Conservation (phyloP, 2,113 vertebrate species). For the Otis tarda region DNA sequence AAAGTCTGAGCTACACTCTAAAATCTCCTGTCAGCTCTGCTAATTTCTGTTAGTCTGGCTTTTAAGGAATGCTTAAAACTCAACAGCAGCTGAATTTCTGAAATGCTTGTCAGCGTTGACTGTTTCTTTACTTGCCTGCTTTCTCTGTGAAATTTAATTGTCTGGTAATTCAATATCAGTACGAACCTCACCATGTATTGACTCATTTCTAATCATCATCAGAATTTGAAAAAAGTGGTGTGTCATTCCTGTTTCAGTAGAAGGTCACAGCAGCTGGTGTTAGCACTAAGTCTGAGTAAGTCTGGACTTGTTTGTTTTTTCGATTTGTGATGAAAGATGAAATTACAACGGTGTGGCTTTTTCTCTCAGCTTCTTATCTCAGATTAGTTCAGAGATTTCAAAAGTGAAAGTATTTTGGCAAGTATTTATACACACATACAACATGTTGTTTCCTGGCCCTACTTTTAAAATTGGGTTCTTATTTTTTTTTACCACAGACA, state of each 20-base stretch:
- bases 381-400: neutral
- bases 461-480: neutral
- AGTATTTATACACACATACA: neutral
- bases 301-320: neutral
- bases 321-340: neutral
- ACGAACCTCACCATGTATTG: neutral
- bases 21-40: neutral
- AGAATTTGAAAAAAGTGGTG: neutral
- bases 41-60: neutral
- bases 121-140: neutral
- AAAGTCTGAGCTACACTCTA: neutral
- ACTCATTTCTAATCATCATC: neutral
- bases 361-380: neutral
- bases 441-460: neutral
- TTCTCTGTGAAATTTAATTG: neutral
- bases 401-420: neutral
- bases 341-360: neutral
- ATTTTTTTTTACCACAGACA: neutral
- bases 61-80: neutral
- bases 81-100: neutral
- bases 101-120: neutral
- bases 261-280: neutral
- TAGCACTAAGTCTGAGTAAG: neutral
- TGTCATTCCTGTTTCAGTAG: neutral
- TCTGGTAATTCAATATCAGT: neutral